Base-by-base conservation (phyloP, 2,113 vertebrate genomes). In the Sylvicapra grimmia region DNA sequence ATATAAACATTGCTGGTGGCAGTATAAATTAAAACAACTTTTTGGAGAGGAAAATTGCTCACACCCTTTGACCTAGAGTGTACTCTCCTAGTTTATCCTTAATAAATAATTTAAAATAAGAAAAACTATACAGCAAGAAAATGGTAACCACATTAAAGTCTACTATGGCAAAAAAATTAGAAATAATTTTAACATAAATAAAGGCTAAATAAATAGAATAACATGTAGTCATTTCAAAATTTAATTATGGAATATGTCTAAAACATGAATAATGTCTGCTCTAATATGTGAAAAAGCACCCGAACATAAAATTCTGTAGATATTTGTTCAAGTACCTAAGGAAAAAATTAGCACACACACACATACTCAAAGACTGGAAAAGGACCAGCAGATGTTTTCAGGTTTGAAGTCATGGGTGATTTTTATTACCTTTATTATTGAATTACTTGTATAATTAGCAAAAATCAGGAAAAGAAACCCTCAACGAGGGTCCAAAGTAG, bases 351-450 rank as follows among this genome's bases (percentile, higher is more conserved):
- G 59, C 29, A 94, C 15, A n/a, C 4, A 75, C 19, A 93, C 8
- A 93, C 40, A 89, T 18, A 90, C n/a, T 82, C n/a, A 84, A 36
- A 31, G 44, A n/a, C 44, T 87, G 15, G 36, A 86, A 96, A 97
- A 86, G 36, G 92, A 90, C 3, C 47, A 95, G 40, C 51, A 94
- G 75, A 93, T 59, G 56, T 96, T 96, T 97, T 92, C 80, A 95
- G 54, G 40, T 90, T 36, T 97, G 84, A 96, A 68, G 85, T 97
- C 88, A 90, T 21, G 53, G 59, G 31, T 85, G 15, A 96, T 65
- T 97, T 96, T 96, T 95, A 95, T 77, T 96, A 94, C 40, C 91
- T 96, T 97, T 92, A 96, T 96, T 86, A 95, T 44, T 92, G 90
- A 95, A 91, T 75, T 93, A 93, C 83, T 53, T 92, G n/a, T 88